Evolutionary conservation across 2,113 vertebrate species (phyloP).

Genomic region (Tauraco erythrolophus): DNA sequence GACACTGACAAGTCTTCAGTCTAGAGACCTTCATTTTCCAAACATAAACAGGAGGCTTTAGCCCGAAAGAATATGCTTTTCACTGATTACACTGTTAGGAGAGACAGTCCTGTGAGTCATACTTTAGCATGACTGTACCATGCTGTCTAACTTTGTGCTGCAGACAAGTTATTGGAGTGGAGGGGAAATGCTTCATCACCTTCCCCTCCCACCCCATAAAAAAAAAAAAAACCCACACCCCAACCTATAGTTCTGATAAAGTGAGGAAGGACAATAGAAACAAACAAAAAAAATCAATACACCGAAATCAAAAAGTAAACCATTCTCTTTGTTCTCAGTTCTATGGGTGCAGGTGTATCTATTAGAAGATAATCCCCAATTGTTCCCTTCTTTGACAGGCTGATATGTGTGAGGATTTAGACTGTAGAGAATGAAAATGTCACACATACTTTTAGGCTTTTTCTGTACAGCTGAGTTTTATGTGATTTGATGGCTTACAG

Average conservation of each 20-base stretch:
- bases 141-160: not conserved
- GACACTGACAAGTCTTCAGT: not conserved
- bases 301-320: not conserved
- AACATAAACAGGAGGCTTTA: not conserved
- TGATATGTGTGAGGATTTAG: constrained; percentile 54
- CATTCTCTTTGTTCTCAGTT: not conserved
- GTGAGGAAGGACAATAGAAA: not conserved
- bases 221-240: too few relatives aligned
- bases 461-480: constrained; percentile 56
- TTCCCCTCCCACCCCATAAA: not conserved
- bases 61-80: not conserved
- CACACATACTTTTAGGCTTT: constrained; percentile 34
- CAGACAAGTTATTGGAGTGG: not conserved
- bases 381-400: constrained; percentile 27
- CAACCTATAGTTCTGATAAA: not conserved
- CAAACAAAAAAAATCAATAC: not conserved
- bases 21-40: not conserved
- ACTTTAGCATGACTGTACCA: not conserved
- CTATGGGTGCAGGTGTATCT: not conserved
- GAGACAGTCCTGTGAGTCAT: not conserved
- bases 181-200: not conserved
- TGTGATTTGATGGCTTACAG: constrained; percentile 54
- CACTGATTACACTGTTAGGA: not conserved
- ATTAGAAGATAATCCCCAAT: constrained; percentile 34
- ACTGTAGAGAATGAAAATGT: constrained; percentile 55